A percentile compares a stretch with the other conserved stretches of the same genome.
These are phyloP conservation scores for Trochalopteron elliotii DNA, from an alignment of 2,113 vertebrate genomes.

Conservation along the genomic window DNA sequence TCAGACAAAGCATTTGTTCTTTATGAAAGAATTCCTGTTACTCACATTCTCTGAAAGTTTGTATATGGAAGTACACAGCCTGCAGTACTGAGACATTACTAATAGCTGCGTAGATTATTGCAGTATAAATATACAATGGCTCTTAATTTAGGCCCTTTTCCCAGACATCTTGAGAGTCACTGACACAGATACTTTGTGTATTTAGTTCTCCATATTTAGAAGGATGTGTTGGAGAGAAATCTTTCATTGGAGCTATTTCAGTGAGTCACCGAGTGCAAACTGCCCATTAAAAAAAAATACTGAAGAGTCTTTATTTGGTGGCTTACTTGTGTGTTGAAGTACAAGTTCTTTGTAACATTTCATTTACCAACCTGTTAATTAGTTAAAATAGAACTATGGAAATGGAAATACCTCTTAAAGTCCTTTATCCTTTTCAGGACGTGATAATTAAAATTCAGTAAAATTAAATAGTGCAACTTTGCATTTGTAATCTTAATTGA, in stretches of 20 bases:
- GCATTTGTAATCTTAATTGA: slow-evolving; percentile 3
- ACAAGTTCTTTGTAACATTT: background rate
- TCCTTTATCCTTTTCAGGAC: background rate
- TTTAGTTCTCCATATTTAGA: slow-evolving; percentile 20
- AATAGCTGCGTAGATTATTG: background rate
- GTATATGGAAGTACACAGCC: background rate
- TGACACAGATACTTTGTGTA: background rate
- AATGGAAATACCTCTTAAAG: background rate
- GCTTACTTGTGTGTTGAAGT: background rate
- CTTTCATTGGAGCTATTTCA: background rate
- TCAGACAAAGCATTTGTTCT: background rate
- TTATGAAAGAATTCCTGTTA: background rate
- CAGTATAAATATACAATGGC: background rate
- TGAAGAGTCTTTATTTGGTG: background rate
- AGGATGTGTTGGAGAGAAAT: background rate
- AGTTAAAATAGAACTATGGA: slow-evolving; percentile 9
- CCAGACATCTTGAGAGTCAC: background rate
- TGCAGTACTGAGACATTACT: background rate
- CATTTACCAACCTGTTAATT: slow-evolving; percentile 27
- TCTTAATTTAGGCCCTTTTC: slow-evolving; percentile 1
- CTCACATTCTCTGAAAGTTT: background rate
- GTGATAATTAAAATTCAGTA: background rate
- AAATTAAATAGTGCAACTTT: background rate
- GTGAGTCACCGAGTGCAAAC: background rate
- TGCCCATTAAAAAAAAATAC: background rate